Percentiles rank a stretch among this genome's conserved stretches.
These are phyloP conservation scores for Andrena dorsata DNA, from an alignment of 2,888 invertebrate species.

Conservation along the genomic window DNA sequence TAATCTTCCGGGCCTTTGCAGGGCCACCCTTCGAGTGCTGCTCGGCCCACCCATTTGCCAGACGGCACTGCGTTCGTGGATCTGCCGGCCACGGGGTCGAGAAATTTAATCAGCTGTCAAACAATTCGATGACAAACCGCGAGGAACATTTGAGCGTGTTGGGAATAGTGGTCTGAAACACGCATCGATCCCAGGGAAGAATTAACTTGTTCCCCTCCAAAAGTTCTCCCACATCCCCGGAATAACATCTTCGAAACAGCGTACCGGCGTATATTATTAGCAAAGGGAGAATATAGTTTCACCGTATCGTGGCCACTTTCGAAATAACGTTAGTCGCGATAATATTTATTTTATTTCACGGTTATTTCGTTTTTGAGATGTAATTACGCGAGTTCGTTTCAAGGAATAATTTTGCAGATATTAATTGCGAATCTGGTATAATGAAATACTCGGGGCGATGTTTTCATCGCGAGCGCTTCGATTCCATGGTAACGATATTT, in stretches of 20 bases:
- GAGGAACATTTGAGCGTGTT: neutral
- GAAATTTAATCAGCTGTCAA: constrained; percentile 33
- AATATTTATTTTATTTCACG: no score
- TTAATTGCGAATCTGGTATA: no score
- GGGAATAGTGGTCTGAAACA: constrained; percentile 23
- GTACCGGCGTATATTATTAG: constrained; percentile 16
- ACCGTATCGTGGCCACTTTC: no score
- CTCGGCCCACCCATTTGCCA: neutral
- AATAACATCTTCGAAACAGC: neutral
- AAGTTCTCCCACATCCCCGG: constrained; percentile 19
- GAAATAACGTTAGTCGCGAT: no score
- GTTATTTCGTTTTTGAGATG: no score
- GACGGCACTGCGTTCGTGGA: constrained; percentile 2
- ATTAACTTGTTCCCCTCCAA: constrained; percentile 31
- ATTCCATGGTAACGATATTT: no score
- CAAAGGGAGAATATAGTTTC: neutral
- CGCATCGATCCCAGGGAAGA: constrained; percentile 24
- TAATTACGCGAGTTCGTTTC: no score
- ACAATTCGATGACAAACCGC: constrained; percentile 31
- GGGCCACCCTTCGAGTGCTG: neutral
- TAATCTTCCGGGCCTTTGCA: constrained; percentile 16
- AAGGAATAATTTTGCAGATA: no score
- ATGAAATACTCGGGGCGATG: no score
- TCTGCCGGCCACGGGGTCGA: neutral
- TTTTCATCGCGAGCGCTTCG: no score